Conservation (phyloP, 2,113 vertebrate species). For the Xenotilapia flavipinnis region DNA sequence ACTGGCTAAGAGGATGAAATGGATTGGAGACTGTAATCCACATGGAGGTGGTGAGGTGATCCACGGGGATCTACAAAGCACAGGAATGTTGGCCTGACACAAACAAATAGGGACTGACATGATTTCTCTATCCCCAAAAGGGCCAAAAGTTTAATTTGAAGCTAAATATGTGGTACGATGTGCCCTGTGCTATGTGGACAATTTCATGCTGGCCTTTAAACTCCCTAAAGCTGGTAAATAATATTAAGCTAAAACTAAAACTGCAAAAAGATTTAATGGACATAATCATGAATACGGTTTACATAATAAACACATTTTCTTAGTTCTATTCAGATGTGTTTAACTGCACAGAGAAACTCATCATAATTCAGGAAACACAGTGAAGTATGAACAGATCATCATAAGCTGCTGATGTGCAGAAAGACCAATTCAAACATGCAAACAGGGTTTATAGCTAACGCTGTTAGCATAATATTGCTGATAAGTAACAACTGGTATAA, state of each 20-base stretch:
- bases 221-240: neutral
- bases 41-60: neutral
- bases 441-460: neutral
- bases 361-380: neutral
- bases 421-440: neutral
- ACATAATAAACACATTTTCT: neutral
- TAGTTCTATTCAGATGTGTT: neutral
- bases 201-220: neutral
- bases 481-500: neutral
- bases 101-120: neutral
- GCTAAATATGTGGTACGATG: neutral
- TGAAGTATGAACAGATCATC: neutral
- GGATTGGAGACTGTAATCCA: neutral
- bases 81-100: neutral
- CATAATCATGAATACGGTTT: neutral
- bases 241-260: neutral
- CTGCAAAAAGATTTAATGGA: neutral
- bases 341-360: neutral
- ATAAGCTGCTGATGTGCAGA: neutral
- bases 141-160: neutral
- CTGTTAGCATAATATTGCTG: neutral
- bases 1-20: neutral
- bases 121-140: neutral
- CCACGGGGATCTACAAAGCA: neutral
- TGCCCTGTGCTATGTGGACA: neutral